Percentiles rank a stretch among this genome's conserved stretches.
phyloP scores from a whole-genome alignment of 2,113 vertebrate species.

The Illadopsis cleaveri region DNA sequence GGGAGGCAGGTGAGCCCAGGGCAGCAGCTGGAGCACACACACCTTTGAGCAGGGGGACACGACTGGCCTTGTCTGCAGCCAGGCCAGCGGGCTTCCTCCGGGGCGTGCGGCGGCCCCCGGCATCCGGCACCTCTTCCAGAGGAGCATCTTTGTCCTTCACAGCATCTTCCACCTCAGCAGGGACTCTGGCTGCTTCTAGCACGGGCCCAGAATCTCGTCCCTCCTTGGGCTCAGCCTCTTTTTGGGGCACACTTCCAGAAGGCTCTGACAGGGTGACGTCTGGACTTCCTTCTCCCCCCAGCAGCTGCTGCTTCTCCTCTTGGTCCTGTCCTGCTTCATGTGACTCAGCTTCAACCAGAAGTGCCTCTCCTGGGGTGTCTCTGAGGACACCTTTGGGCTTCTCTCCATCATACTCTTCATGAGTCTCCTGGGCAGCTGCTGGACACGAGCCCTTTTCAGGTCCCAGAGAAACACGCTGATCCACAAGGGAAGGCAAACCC shows the following conservation, averaged over 20 bases:
- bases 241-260: conserved; percentile 17
- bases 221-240: conserved; percentile 40
- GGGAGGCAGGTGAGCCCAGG: background rate
- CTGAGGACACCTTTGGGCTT: background rate
- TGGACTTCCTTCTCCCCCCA: background rate
- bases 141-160: background rate
- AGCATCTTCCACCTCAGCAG: background rate
- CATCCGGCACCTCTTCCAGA: background rate
- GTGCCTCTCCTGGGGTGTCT: background rate
- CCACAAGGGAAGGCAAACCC: background rate
- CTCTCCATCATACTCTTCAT: background rate
- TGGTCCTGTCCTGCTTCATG: background rate
- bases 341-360: background rate
- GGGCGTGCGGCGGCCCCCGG: background rate
- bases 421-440: background rate
- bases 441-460: background rate
- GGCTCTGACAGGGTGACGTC: background rate
- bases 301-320: background rate
- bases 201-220: background rate
- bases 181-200: background rate
- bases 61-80: conserved; percentile 58
- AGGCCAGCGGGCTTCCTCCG: conserved; percentile 16
- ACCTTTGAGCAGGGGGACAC: conserved; percentile 77
- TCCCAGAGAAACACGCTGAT: background rate
- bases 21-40: background rate